Conservation (phyloP, 2,113 vertebrate species). For the Gallinago paraguaiae region DNA sequence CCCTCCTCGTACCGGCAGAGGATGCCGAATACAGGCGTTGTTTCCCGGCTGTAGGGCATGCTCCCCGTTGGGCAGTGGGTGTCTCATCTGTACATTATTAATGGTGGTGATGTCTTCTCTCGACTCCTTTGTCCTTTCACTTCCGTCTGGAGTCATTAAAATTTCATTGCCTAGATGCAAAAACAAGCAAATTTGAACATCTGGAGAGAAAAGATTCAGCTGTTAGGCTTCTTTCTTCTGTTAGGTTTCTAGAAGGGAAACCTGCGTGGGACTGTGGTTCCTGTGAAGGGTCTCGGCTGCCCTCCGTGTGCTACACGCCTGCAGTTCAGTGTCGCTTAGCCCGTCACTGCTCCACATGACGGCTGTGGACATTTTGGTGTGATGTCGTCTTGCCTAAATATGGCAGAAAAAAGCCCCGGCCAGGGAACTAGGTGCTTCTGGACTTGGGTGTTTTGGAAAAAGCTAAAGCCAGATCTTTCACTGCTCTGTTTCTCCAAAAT, state of each 20-base stretch:
- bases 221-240: neutral
- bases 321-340: neutral
- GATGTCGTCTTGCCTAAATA: neutral
- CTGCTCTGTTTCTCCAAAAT: neutral
- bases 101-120: neutral
- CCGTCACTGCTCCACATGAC: accelerated
- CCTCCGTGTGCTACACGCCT: accelerated
- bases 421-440: neutral
- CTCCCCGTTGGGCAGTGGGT: neutral
- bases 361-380: neutral
- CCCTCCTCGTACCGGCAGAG: neutral
- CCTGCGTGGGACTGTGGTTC: neutral
- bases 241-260: neutral
- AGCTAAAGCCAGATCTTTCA: neutral
- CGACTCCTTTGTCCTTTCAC: neutral
- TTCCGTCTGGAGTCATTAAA: neutral
- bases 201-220: neutral
- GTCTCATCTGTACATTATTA: neutral
- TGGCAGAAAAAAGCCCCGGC: accelerated
- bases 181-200: neutral
- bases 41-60: neutral
- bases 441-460: neutral
- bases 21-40: neutral
- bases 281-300: neutral
- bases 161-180: neutral